Conservation (phyloP, 1,140 invertebrate species). For the Sogatella furcifera region DNA sequence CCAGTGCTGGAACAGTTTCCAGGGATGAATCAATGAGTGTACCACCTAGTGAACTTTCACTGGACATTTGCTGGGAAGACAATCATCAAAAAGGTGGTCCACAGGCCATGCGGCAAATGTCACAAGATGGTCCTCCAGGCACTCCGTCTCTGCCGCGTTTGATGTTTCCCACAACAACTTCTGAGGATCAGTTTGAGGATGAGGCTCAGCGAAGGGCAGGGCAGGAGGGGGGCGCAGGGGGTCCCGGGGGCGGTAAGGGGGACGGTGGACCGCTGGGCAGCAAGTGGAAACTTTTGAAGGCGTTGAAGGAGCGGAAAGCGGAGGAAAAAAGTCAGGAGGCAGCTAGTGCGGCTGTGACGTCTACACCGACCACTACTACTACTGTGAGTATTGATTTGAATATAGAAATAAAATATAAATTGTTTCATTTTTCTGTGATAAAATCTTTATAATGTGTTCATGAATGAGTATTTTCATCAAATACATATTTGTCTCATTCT, state of each 20-base stretch:
- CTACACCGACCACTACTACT: constrained; percentile 29
- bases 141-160: constrained; percentile 41
- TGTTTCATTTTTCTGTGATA: no score
- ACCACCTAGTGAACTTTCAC: constrained; percentile 33
- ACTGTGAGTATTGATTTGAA: background rate
- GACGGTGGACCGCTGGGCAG: constrained; percentile 50
- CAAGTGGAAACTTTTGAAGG: constrained; percentile 83
- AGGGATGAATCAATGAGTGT: constrained; percentile 36
- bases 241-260: constrained; percentile 33
- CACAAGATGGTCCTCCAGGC: constrained; percentile 15
- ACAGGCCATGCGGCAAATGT: constrained; percentile 10
- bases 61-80: constrained; percentile 31
- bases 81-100: constrained; percentile 13
- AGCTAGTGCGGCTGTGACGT: constrained; percentile 42
- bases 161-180: constrained; percentile 31
- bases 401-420: no score
- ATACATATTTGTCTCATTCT: no score
- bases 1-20: constrained; percentile 29
- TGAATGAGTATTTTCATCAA: no score
- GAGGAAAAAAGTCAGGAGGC: constrained; percentile 66
- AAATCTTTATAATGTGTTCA: no score
- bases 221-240: constrained; percentile 19
- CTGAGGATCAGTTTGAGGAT: background rate
- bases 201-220: background rate
- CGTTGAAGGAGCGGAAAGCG: constrained; percentile 76